phyloP scores from a whole-genome alignment of 2,113 vertebrate species.

The Lepidothrix coronata region DNA sequence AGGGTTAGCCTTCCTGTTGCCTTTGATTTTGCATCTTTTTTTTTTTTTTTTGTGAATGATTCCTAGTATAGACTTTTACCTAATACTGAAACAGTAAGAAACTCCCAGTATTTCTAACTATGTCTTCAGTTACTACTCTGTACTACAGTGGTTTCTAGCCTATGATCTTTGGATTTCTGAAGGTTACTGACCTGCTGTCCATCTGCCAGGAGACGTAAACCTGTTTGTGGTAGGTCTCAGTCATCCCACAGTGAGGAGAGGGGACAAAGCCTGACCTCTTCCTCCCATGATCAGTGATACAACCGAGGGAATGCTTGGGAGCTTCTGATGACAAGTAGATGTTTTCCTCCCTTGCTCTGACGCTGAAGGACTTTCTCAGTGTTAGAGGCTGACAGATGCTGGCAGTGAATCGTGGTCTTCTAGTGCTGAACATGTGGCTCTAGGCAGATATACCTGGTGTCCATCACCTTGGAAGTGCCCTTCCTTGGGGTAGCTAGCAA shows the following conservation, averaged over 20 bases:
- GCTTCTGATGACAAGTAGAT: background rate
- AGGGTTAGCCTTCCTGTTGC: background rate
- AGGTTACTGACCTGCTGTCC: background rate
- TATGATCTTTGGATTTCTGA: background rate
- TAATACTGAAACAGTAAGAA: background rate
- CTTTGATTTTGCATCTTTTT: background rate
- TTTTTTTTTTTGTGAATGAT: background rate
- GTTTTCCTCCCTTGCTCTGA: background rate
- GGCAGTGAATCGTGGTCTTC: background rate
- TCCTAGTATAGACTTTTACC: background rate
- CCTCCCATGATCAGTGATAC: background rate
- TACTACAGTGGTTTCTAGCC: background rate
- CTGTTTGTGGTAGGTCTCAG: background rate
- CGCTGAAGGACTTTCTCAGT: background rate
- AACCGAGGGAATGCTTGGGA: background rate
- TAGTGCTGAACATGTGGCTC: background rate
- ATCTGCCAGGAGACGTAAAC: background rate
- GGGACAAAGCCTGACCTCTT: background rate
- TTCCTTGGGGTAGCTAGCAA: background rate
- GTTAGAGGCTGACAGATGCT: background rate
- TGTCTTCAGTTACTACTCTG: background rate
- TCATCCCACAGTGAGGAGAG: background rate
- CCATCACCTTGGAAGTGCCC: background rate
- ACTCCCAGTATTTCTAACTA: background rate
- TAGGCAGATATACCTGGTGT: background rate